phyloP scores from a whole-genome alignment of 2,888 invertebrate species.

The Andrena hattorfiana region DNA sequence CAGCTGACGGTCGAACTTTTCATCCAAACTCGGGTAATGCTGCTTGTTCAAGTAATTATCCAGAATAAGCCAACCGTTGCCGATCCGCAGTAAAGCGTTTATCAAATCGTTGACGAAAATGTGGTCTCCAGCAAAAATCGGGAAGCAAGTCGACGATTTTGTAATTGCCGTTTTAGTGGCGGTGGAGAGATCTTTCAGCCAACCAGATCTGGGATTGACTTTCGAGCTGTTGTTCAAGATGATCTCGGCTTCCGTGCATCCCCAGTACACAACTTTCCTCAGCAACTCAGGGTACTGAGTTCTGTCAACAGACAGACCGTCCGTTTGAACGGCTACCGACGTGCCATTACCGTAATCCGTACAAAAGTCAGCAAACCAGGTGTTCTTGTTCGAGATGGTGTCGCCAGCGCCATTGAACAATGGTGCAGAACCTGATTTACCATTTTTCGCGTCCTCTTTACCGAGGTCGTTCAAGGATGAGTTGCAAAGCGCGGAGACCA shows the following conservation, averaged over 20 bases:
- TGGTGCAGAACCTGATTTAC: slow-evolving; percentile 46
- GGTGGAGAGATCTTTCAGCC: slow-evolving; percentile 74
- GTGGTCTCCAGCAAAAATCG: slow-evolving; percentile 78
- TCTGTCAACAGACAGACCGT: slow-evolving; percentile 42
- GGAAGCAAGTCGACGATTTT: slow-evolving; percentile 80
- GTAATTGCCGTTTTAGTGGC: slow-evolving; percentile 80
- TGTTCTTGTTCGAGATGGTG: slow-evolving; percentile 70
- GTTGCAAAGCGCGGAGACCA: slow-evolving; percentile 88
- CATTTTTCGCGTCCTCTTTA: slow-evolving; percentile 65
- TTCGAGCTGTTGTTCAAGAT: slow-evolving; percentile 64
- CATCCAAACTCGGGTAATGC: slow-evolving; percentile 75
- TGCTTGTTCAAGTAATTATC: slow-evolving; percentile 82
- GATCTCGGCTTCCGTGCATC: slow-evolving; percentile 79
- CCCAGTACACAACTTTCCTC: slow-evolving; percentile 77
- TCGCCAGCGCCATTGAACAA: slow-evolving; percentile 76
- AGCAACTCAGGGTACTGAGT: slow-evolving; percentile 75
- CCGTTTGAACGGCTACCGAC: slow-evolving; percentile 76
- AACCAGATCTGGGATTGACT: slow-evolving; percentile 65
- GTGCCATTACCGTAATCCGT: slow-evolving; percentile 59
- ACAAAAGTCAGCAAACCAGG: slow-evolving; percentile 75
- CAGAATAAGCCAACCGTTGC: slow-evolving; percentile 81
- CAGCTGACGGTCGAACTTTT: slow-evolving; percentile 76
- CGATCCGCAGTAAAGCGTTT: slow-evolving; percentile 78
- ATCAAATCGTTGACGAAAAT: slow-evolving; percentile 77
- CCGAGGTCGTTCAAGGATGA: slow-evolving; percentile 80